Conservation (phyloP, 2,797 vertebrate species). For the Oreonectes daqikongensis region DNA sequence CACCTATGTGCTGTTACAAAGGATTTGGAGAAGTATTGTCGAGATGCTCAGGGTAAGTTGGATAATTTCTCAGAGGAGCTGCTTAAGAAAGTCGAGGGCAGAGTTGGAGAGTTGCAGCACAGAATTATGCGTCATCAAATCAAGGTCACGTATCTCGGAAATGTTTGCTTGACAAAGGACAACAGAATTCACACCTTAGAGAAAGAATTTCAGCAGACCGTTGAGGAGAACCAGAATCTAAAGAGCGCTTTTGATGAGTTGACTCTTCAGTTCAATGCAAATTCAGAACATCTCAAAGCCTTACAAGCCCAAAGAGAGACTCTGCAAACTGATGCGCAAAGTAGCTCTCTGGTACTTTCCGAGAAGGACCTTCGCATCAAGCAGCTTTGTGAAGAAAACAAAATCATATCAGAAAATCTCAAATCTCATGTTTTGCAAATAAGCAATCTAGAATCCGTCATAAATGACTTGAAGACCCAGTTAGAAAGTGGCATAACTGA, state of each 20-base stretch:
- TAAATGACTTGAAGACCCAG: constrained; percentile 81
- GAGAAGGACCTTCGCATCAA: constrained; percentile 86
- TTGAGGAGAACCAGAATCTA: constrained; percentile 77
- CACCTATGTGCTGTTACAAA: constrained; percentile 67
- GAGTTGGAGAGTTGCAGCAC: constrained; percentile 70
- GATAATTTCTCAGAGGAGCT: constrained; percentile 77
- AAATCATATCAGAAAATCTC: constrained; percentile 78
- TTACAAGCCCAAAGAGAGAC: constrained; percentile 84
- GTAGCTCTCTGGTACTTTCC: constrained; percentile 76
- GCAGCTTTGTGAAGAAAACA: constrained; percentile 82
- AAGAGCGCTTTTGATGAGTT: constrained; percentile 80
- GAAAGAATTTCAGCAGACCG: constrained; percentile 75
- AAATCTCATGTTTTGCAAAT: constrained; percentile 79
- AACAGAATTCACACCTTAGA: constrained; percentile 81
- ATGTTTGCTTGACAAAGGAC: constrained; percentile 71
- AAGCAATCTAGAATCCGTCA: constrained; percentile 73
- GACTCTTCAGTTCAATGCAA: constrained; percentile 81
- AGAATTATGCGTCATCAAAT: constrained; percentile 77
- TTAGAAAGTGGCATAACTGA: constrained; percentile 79
- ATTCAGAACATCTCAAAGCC: constrained; percentile 78
- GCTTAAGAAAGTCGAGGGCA: constrained; percentile 73
- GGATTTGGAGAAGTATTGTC: constrained; percentile 75
- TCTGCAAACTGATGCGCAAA: constrained; percentile 74
- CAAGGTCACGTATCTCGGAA: constrained; percentile 74
- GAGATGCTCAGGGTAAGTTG: constrained; percentile 75